Base-by-base conservation (phyloP, 2,113 vertebrate species). In the Agapornis roseicollis region DNA sequence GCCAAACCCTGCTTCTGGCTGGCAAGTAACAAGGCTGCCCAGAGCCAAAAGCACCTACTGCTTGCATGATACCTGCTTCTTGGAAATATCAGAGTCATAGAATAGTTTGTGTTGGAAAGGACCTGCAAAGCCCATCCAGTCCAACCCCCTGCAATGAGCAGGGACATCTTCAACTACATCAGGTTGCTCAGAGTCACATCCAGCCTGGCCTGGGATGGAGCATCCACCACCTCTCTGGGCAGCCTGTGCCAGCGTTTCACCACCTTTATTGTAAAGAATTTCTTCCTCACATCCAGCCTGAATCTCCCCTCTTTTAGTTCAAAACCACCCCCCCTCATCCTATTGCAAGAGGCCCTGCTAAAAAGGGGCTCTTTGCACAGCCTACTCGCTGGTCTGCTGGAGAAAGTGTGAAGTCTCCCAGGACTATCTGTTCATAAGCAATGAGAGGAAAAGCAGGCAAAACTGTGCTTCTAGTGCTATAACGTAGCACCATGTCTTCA, bases 231-330 rank as follows among this genome's bases (percentile, higher is more conserved):
- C 41, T 0, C 68, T 42, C 68, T 80, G 52, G 20, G 20, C 11
- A 41, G 11, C 49, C 60, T 61, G 17, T 55, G 39, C 46, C 60
- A 60, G 25, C 19, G 4, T 46, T 25, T 41, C 0, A 0, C 1
- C 17, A 20, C 12, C 61, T 25, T 91, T 10, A 0, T 31, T 61
- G 25, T 27, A 17, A 33, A 5, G 0, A 20, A 74, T 60, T 63
- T 2, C 31, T 37, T 1, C 39, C 22, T 18, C 13, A 16, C 1
- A 49, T 29, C 69, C 27, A 14, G 41, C 17, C 46, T 35, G 41
- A 13, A 1, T 15, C 9, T 0, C 0, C 14, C 1, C 24, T 53
- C 6, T 74, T 22, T 1, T 41, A 42, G 15, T 10, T 4, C 11
- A 27, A 55, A 42, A 2, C 31, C 53, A 17, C 42, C 20, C 2